Base-by-base conservation (phyloP, 2,113 vertebrate species). In the Ondatra zibethicus region DNA sequence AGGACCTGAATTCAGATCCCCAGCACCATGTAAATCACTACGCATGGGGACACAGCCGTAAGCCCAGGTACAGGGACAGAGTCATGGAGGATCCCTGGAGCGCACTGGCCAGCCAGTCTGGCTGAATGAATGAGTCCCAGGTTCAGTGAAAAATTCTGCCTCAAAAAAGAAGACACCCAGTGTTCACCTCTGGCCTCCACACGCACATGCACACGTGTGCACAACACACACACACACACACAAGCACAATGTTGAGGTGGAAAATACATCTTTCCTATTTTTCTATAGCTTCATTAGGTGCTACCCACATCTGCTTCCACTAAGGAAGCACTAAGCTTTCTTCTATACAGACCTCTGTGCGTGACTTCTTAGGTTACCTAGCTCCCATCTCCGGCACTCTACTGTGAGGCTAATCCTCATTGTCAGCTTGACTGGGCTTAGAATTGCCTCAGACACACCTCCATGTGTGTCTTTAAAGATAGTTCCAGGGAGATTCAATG, bases 321-420 rank as follows among this genome's bases (percentile, higher is more conserved):
- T 33, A 45, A n/a, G 25, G 61, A 45, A n/a, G 1, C 31, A 70
- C 58, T 45, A 78, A 58, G 25, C 31, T 27, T 13, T 84, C 95
- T 96, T 88, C 77, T 86, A 77, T 86, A 82, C 86, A 96, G 65
- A 88, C 91, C 42, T 93, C 42, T 93, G 16, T n/a, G 21, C n/a
- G 55, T 36, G 27, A 31, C 1, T 39, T 85, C 50, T 66, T 39
- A 11, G 55, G 33, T 81, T n/a, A 68, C 58, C 70, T 45, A 73
- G 75, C 47, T 92, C 52, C 47, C 47, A 42, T 29, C 88, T 70
- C 73, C 88, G 39, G 25, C 19, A 23, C 58, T 27, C 45, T 50
- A 5, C 84, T 63, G n/a, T 42, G 25, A 84, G 52, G 10, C 23
- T 39, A 25, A 61, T 63, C 58, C 6, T 42, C 58, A 42, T 1